Conservation (phyloP, 2,888 invertebrate species). For the Parnassius mnemosyne region DNA sequence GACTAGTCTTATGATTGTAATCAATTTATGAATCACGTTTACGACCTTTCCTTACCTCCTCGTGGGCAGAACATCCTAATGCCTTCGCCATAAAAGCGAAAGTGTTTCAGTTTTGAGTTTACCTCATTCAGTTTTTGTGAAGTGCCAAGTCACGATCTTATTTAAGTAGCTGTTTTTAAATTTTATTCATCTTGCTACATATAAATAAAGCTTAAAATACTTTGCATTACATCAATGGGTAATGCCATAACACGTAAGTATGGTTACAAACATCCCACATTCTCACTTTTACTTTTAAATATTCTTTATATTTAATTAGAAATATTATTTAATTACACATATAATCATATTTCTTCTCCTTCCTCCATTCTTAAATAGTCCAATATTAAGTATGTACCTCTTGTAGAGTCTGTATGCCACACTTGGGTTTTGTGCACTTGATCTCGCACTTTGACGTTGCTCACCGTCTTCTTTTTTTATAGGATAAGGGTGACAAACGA, state of each 20-base stretch:
- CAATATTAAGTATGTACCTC: too few species aligned
- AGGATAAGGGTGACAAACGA: too few species aligned
- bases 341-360: too few species aligned
- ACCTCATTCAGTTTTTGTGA: slow-evolving; percentile 17
- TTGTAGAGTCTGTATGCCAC: too few species aligned
- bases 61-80: slow-evolving; percentile 4
- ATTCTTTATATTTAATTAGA: too few species aligned
- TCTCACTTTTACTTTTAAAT: too few species aligned
- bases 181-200: neutral
- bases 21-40: slow-evolving; percentile 22
- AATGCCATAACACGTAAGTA: neutral
- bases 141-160: slow-evolving; percentile 18
- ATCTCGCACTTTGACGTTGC: too few species aligned
- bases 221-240: neutral
- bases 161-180: neutral
- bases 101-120: slow-evolving; percentile 19
- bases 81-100: slow-evolving; percentile 16
- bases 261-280: too few species aligned
- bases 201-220: slow-evolving; percentile 1
- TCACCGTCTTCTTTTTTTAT: too few species aligned
- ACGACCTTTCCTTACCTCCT: slow-evolving; percentile 16
- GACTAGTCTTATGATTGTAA: slow-evolving; percentile 15
- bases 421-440: too few species aligned
- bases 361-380: too few species aligned
- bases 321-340: too few species aligned